Evolutionary conservation across 1,140 invertebrate genomes (phyloP).

Genomic region (Archivesica marissinica): DNA sequence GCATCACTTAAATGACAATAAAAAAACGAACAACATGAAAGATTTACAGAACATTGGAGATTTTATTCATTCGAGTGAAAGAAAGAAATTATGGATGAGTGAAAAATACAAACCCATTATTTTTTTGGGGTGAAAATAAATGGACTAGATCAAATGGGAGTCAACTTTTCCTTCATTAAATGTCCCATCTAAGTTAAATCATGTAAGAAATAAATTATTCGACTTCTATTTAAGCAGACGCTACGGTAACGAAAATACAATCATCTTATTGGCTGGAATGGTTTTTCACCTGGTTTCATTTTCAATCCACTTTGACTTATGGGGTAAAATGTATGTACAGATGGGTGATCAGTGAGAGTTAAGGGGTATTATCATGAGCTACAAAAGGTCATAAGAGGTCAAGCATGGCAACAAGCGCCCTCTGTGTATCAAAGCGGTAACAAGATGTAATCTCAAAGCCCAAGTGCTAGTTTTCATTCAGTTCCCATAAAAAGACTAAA

Average conservation of each 20-base stretch:
- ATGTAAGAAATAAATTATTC: constrained; percentile 52
- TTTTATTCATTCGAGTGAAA: constrained; percentile 47
- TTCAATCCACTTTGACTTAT: constrained; percentile 13
- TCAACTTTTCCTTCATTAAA: constrained; percentile 45
- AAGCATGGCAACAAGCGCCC: constrained; percentile 25
- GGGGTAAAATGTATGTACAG: constrained; percentile 23
- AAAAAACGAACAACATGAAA: not conserved
- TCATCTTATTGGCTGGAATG: constrained; percentile 28
- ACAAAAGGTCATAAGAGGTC: constrained; percentile 48
- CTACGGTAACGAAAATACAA: not conserved
- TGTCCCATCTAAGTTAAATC: constrained; percentile 24
- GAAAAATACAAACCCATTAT: not conserved
- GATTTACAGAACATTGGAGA: not conserved
- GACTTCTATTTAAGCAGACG: constrained; percentile 22
- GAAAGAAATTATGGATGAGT: constrained; percentile 22
- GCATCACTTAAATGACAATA: constrained; percentile 7
- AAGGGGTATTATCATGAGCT: constrained; percentile 17
- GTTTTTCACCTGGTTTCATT: constrained; percentile 45
- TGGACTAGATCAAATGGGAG: constrained; percentile 11
- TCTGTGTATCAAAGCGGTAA: constrained; percentile 16
- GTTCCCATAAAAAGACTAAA: not conserved
- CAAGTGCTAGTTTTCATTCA: not conserved
- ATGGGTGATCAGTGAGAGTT: constrained; percentile 19
- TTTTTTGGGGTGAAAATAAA: constrained; percentile 29
- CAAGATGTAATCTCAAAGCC: constrained; percentile 45